Percentiles rank a stretch among this genome's conserved stretches.
phyloP scores from a whole-genome alignment of 2,113 vertebrate genomes.

The Ailurus styani region DNA sequence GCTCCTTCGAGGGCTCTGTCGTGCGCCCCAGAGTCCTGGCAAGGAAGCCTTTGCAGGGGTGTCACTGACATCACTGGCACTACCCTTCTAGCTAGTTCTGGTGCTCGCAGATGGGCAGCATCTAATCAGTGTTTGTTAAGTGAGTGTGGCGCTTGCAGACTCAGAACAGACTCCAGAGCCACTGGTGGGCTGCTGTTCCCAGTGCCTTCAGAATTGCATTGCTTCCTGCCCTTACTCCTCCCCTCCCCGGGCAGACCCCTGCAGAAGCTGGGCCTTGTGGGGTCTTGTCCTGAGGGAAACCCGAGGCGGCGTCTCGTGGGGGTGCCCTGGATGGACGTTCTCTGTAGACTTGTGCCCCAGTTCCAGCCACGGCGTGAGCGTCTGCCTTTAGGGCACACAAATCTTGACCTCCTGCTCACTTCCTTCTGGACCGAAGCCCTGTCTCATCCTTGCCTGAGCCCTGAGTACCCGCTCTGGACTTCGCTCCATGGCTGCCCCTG shows the following conservation, averaged over 20 bases:
- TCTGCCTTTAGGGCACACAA: background rate
- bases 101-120: background rate
- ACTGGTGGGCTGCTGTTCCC: fast-evolving
- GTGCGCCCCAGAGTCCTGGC: background rate
- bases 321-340: background rate
- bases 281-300: background rate
- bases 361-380: fast-evolving
- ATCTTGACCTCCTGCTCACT: background rate
- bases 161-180: background rate
- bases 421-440: background rate
- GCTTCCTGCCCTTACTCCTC: background rate
- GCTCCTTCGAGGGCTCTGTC: background rate
- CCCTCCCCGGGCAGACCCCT: no score
- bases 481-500: background rate
- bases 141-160: fast-evolving
- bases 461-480: background rate
- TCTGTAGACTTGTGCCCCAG: fast-evolving
- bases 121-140: background rate
- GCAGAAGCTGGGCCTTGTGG: fast-evolving
- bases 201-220: no score
- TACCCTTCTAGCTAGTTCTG: background rate
- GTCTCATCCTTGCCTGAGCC: background rate
- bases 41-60: background rate
- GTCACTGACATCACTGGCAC: background rate
- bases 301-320: fast-evolving